Evolutionary conservation across 2,113 vertebrate species (phyloP).

Genomic region (Grallaria varia): DNA sequence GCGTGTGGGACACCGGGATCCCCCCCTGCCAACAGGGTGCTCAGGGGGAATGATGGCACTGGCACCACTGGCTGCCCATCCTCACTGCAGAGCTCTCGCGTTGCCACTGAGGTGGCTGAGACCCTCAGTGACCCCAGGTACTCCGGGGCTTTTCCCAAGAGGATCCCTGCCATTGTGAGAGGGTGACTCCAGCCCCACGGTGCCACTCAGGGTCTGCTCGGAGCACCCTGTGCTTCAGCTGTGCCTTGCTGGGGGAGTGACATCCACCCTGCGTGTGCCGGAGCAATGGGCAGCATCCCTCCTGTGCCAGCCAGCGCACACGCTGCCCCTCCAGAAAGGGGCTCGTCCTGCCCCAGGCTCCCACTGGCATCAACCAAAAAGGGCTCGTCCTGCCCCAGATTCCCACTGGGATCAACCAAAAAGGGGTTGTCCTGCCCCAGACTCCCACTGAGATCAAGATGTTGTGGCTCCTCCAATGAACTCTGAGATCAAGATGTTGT

Average conservation of each 20-base stretch:
- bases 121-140: neutral
- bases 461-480: too few relatives aligned
- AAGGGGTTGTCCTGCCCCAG: too few relatives aligned
- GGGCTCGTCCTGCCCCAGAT: too few relatives aligned
- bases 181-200: neutral
- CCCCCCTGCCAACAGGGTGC: neutral
- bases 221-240: neutral
- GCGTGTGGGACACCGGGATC: neutral
- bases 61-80: too few relatives aligned
- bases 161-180: neutral
- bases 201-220: neutral
- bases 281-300: neutral
- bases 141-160: neutral
- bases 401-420: too few relatives aligned
- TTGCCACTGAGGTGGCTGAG: fast-evolving
- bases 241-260: neutral
- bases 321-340: fast-evolving
- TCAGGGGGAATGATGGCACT: fast-evolving
- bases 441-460: too few relatives aligned
- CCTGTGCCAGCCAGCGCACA: neutral
- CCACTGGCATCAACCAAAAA: neutral
- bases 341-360: neutral
- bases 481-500: too few relatives aligned
- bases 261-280: neutral
- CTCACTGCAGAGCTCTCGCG: neutral